phyloP scores from a whole-genome alignment of 2,888 invertebrate genomes.

The Metopia argyrocephala region DNA sequence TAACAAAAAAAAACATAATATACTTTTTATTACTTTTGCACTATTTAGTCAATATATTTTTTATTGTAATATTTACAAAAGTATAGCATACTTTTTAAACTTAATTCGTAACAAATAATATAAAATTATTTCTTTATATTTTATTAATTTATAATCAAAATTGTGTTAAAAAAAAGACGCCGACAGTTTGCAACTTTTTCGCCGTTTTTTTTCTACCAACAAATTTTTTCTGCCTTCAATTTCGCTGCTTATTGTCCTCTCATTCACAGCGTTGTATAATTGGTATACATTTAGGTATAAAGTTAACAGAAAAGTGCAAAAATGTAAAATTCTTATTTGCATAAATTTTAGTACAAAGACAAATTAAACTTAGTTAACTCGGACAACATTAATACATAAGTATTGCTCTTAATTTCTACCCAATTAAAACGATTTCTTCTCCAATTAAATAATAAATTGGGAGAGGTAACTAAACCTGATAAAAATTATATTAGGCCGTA shows the following conservation, averaged over 20 bases:
- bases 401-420: too few species aligned
- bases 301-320: too few species aligned
- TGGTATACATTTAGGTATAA: not conserved
- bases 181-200: constrained; percentile 54
- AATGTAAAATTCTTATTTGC: too few species aligned
- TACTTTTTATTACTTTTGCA: not conserved
- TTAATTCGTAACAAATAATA: not conserved
- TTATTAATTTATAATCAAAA: constrained; percentile 32
- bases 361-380: too few species aligned
- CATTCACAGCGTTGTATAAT: constrained; percentile 30
- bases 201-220: constrained; percentile 29
- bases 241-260: constrained; percentile 17
- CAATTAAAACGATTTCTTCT: too few species aligned
- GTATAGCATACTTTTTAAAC: not conserved
- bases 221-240: constrained; percentile 23
- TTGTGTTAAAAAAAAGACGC: constrained; percentile 51
- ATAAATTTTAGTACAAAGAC: too few species aligned
- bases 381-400: too few species aligned
- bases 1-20: not conserved
- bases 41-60: not conserved
- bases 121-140: constrained; percentile 11
- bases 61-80: not conserved
- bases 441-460: too few species aligned
- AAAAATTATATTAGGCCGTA: too few species aligned
- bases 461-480: too few species aligned